Evolutionary conservation across 2,113 vertebrate genomes (phyloP), one percentile per base, ranked within the genome.

Genomic region (Strigops habroptila): DNA sequence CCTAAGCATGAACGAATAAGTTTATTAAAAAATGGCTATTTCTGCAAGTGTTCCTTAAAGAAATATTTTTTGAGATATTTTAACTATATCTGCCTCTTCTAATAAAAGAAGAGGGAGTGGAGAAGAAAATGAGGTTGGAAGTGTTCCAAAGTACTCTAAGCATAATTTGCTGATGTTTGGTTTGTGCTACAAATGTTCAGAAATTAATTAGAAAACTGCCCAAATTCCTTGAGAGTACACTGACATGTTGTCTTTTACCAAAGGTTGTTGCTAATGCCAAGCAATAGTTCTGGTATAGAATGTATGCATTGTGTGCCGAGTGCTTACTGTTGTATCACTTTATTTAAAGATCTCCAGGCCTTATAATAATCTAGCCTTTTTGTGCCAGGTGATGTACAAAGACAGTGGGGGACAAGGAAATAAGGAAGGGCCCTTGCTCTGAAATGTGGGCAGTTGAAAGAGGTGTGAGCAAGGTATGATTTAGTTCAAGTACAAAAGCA

Each of bases 181-280:
- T 91, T 96, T 86, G 60, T 84, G 77, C 73, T 93, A 65, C 64
- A 91, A 90, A 93, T 73, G 73, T 60, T 94, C 88, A 86, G 65
- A 93, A 96, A 96, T 95, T 96, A 96, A 94, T 94, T 94, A 88
- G 93, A 96, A 95, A 95, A 92, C 60, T 57, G 41, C 57, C 80
- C 80, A 88, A 69, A 86, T 91, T 94, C 93, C 95, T 82, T 88
- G 15, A 78, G 90, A 90, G 76, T 81, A 79, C 48, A 57, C 55
- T 52, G 78, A 77, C 24, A 39, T 51, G 28, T 52, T 93, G 79
- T 64, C 86, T 92, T 93, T 93, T 74, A 91, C 37, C 28, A 95
- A 95, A 90, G 49, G 22, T 94, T 82, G 46, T 86, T 96, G 43
- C 33, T 78, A 86, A 71, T 31, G 37, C 71, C 74, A 65, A 83